Percentiles rank a stretch among this genome's conserved stretches.
Evolutionary conservation across 23 tunicate species (phyloP).

Genomic region (Botrylloides violaceus): DNA sequence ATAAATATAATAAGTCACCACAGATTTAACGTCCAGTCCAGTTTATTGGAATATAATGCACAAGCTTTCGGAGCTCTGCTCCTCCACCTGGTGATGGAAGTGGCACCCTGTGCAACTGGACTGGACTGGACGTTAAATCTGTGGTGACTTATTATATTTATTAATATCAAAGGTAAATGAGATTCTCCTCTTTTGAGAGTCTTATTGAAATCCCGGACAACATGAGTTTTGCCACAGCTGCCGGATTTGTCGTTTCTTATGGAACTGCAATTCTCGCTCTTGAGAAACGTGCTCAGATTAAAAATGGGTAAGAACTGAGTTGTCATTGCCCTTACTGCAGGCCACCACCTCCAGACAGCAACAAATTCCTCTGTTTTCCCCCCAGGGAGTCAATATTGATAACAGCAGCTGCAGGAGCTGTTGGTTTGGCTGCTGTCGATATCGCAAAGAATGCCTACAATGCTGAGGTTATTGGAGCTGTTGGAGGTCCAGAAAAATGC

Average conservation of each 20-base stretch:
- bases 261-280: conserved; percentile 80
- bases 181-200: background rate
- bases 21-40: too few relatives aligned
- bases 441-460: conserved; percentile 52
- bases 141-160: too few relatives aligned
- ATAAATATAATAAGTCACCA: too few relatives aligned
- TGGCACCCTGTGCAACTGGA: too few relatives aligned
- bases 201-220: conserved; percentile 50
- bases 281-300: conserved; percentile 32
- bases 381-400: conserved; percentile 52
- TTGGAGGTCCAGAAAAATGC: conserved; percentile 82
- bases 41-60: too few relatives aligned
- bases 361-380: background rate
- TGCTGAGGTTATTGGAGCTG: conserved; percentile 67
- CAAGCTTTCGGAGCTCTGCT: too few relatives aligned
- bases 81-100: too few relatives aligned
- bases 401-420: conserved; percentile 95
- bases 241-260: conserved; percentile 69
- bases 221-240: conserved; percentile 71
- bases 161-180: too few relatives aligned
- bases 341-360: background rate
- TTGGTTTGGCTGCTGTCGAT: conserved; percentile 85
- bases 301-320: conserved; percentile 37
- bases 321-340: background rate
- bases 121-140: too few relatives aligned